Percentiles rank a stretch among this genome's conserved stretches.
These are phyloP conservation scores for Polyergus mexicanus DNA, from an alignment of 1,140 invertebrate species.

Conservation along the genomic window DNA sequence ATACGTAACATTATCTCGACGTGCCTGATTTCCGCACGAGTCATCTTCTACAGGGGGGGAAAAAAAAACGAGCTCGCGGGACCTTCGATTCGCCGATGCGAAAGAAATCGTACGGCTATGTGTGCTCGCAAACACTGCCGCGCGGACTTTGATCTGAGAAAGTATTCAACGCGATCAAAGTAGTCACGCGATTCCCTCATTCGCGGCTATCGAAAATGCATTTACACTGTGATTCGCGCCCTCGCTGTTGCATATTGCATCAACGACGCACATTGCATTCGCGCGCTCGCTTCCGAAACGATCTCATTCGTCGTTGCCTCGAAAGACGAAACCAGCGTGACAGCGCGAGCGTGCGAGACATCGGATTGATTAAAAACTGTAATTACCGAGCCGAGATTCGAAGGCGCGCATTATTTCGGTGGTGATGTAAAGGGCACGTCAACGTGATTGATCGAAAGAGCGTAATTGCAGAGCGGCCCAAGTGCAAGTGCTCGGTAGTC, in stretches of 20 bases:
- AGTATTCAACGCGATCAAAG: constrained; percentile 22
- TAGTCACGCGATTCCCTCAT: constrained; percentile 60
- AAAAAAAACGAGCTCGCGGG: too few species aligned
- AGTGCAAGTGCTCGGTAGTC: neutral
- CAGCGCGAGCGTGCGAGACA: constrained; percentile 25
- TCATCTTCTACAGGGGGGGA: neutral
- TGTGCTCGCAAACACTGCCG: neutral
- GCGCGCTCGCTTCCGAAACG: neutral
- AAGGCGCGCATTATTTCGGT: constrained; percentile 60
- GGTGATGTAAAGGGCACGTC: constrained; percentile 59
- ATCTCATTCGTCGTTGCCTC: constrained; percentile 37
- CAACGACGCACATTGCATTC: neutral
- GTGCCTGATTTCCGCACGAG: constrained; percentile 10
- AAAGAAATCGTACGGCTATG: constrained; percentile 7
- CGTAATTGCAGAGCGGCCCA: constrained; percentile 41
- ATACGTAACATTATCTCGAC: constrained; percentile 3
- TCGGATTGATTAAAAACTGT: constrained; percentile 59
- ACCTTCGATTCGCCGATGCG: constrained; percentile 22
- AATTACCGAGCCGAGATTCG: constrained; percentile 45
- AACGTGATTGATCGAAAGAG: constrained; percentile 61
- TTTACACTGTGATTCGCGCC: constrained; percentile 55
- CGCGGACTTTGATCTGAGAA: constrained; percentile 45
- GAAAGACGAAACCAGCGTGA: constrained; percentile 36
- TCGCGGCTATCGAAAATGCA: constrained; percentile 59
- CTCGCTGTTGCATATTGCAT: neutral